Conservation (phyloP, 1,140 invertebrate genomes). For the Trichonephila inaurata region DNA sequence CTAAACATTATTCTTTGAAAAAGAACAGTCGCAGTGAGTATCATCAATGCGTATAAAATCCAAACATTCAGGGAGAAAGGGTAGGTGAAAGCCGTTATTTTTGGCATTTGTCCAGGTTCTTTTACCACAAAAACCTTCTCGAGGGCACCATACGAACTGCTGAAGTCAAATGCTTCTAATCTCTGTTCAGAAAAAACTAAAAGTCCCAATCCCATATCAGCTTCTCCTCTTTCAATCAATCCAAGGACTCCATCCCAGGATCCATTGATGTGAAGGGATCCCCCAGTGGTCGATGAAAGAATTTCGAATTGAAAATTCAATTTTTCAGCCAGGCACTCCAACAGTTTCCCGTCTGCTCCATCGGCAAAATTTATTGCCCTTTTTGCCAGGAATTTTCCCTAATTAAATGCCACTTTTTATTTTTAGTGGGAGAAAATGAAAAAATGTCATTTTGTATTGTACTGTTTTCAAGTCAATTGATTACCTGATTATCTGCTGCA, state of each 20-base stretch:
- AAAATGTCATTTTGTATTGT: too few relatives aligned
- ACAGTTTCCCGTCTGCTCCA: too few relatives aligned
- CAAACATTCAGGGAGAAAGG: too few relatives aligned
- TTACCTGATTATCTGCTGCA: too few relatives aligned
- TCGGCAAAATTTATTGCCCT: too few relatives aligned
- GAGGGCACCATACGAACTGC: neutral
- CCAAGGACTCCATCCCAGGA: constrained; percentile 40
- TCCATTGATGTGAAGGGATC: neutral
- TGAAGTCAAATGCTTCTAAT: constrained; percentile 18
- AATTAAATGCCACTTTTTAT: too few relatives aligned
- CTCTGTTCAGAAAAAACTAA: constrained; percentile 2
- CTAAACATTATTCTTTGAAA: neutral
- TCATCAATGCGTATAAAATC: too few relatives aligned
- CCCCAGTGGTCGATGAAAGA: neutral
- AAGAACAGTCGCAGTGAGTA: too few relatives aligned
- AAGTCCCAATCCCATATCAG: neutral
- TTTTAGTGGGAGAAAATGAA: too few relatives aligned
- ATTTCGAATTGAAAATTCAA: neutral
- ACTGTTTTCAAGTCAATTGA: too few relatives aligned
- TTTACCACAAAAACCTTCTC: neutral
- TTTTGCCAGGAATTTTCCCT: too few relatives aligned
- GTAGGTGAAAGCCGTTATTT: too few relatives aligned
- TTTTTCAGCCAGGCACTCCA: neutral
- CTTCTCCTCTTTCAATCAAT: constrained; percentile 39
- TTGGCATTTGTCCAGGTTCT: neutral